phyloP scores from a whole-genome alignment of 2,888 invertebrate species.

The Eretmocerus hayati region DNA sequence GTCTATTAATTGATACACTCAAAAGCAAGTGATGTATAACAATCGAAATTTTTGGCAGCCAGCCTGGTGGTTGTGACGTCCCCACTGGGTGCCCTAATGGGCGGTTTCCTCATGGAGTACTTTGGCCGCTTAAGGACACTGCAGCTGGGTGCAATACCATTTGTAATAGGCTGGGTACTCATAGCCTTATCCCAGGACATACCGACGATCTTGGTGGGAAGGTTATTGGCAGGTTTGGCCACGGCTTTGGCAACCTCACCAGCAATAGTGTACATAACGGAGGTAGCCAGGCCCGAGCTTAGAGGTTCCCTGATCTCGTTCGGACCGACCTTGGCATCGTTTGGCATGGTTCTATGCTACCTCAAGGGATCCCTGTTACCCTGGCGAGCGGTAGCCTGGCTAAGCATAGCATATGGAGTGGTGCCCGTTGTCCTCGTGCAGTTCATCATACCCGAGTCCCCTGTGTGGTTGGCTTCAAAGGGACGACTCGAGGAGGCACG shows the following conservation, averaged over 20 bases:
- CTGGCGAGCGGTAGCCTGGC: constrained; percentile 55
- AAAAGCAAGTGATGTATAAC: no score
- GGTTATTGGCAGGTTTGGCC: constrained; percentile 52
- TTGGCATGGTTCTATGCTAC: constrained; percentile 56
- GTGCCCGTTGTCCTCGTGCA: constrained; percentile 49
- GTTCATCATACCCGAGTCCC: constrained; percentile 54
- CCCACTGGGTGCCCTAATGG: constrained; percentile 51
- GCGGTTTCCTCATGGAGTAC: constrained; percentile 53
- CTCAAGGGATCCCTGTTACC: constrained; percentile 50
- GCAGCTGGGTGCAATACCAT: constrained; percentile 53
- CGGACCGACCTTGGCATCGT: constrained; percentile 54
- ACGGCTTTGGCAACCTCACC: constrained; percentile 56
- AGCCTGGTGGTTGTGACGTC: constrained; percentile 53
- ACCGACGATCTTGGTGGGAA: constrained; percentile 50
- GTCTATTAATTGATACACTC: no score
- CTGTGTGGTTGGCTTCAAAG: constrained; percentile 55
- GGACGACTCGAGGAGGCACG: constrained; percentile 52
- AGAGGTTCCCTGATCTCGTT: constrained; percentile 56
- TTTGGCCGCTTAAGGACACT: constrained; percentile 53
- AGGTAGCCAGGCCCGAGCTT: constrained; percentile 55
- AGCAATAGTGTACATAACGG: constrained; percentile 57
- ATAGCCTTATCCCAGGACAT: constrained; percentile 51
- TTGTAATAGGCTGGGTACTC: constrained; percentile 51
- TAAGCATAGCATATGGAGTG: constrained; percentile 50
- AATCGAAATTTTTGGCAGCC: constrained; percentile 48